phyloP scores from a whole-genome alignment of 2,888 invertebrate genomes.

The Tridacna gigas region DNA sequence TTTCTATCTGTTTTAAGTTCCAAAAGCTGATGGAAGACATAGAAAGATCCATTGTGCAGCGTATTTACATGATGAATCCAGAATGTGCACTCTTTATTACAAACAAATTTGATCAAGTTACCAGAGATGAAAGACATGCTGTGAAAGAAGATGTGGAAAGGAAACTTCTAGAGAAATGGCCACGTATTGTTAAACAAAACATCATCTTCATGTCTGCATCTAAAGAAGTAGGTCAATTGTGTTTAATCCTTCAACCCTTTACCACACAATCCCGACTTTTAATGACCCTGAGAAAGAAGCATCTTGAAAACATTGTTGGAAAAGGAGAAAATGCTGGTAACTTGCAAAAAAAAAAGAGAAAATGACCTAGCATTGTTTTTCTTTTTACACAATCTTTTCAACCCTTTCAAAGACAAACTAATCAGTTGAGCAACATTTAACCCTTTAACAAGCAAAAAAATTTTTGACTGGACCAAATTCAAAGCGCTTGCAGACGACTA shows the following conservation, averaged over 20 bases:
- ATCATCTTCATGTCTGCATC: constrained; percentile 11
- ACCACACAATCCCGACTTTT: too few species aligned
- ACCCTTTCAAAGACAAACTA: too few species aligned
- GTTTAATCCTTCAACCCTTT: background rate
- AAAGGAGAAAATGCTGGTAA: background rate
- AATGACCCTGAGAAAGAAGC: too few species aligned
- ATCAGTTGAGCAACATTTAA: too few species aligned
- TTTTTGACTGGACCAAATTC: too few species aligned
- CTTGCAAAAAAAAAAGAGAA: too few species aligned
- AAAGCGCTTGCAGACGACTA: too few species aligned
- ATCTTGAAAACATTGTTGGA: background rate
- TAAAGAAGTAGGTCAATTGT: background rate
- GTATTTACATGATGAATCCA: constrained; percentile 18
- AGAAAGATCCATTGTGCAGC: constrained; percentile 8
- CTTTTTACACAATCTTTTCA: background rate
- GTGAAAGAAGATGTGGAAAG: background rate
- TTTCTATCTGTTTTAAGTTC: constrained; percentile 22
- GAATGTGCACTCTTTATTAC: constrained; percentile 42
- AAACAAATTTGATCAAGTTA: constrained; percentile 40
- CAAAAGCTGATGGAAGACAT: constrained; percentile 37
- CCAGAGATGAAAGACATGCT: constrained; percentile 11
- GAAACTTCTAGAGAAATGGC: constrained; percentile 36
- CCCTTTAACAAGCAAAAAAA: too few species aligned
- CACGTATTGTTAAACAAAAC: constrained; percentile 1
- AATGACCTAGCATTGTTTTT: too few species aligned